Percentiles rank a stretch among this genome's conserved stretches.
phyloP scores from a whole-genome alignment of 2,113 vertebrate genomes.

The Pseudonaja textilis region DNA sequence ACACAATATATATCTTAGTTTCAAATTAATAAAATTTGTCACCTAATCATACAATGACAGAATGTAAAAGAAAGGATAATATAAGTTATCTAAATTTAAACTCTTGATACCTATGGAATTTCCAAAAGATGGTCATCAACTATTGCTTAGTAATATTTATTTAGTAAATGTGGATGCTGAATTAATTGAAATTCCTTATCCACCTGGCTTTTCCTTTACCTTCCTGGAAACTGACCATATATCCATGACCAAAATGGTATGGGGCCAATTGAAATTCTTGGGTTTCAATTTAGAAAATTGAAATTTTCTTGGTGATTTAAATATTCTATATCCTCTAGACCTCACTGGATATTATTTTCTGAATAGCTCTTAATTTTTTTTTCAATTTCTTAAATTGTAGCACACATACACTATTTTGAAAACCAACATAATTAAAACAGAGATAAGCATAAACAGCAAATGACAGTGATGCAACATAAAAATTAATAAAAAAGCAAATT shows the following conservation, averaged over 20 bases:
- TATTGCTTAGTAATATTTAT: neutral
- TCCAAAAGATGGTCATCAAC: neutral
- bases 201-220: neutral
- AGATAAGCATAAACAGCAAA: neutral
- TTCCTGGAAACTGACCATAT: neutral
- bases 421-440: neutral
- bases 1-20: neutral
- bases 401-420: neutral
- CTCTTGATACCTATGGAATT: neutral
- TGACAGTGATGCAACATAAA: neutral
- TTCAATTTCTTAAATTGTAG: no score
- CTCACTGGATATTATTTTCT: neutral
- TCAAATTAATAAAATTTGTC: neutral
- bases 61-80: neutral
- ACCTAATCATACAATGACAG: neutral
- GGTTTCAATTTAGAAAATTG: neutral
- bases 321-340: neutral
- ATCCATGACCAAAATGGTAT: neutral
- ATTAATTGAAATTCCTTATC: neutral
- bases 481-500: neutral
- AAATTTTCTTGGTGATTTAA: neutral
- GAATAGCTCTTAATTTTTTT: neutral
- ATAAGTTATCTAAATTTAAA: neutral
- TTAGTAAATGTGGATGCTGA: neutral
- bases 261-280: neutral